Conservation (phyloP, 2,888 invertebrate species). For the Pilophorus perplexus region DNA sequence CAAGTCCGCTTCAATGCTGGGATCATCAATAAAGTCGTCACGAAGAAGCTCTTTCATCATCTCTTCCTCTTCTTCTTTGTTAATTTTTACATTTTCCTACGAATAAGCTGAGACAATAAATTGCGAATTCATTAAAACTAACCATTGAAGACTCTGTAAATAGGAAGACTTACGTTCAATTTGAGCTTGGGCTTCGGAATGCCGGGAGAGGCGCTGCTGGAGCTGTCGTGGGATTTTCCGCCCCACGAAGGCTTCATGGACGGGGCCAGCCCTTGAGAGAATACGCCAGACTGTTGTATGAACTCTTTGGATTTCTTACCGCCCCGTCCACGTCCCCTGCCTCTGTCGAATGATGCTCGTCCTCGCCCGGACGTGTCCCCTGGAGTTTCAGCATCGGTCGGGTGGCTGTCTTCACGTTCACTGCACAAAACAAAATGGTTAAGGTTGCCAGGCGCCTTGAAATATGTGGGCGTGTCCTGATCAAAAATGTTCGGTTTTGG, state of each 20-base stretch:
- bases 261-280: constrained; percentile 46
- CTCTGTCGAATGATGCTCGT: constrained; percentile 2
- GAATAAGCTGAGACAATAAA: too few relatives aligned
- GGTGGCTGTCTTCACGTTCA: neutral
- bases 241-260: constrained; percentile 37
- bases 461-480: too few relatives aligned
- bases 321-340: constrained; percentile 16
- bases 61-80: constrained; percentile 47
- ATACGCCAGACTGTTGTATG: constrained; percentile 43
- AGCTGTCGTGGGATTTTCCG: constrained; percentile 18
- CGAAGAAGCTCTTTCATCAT: constrained; percentile 47
- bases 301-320: constrained; percentile 31
- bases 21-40: constrained; percentile 48
- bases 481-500: too few relatives aligned
- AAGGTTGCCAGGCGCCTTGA: too few relatives aligned
- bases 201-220: neutral
- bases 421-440: constrained; percentile 2
- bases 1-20: constrained; percentile 44
- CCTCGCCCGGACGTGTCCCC: neutral
- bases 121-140: too few relatives aligned
- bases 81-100: constrained; percentile 44
- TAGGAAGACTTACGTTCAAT: constrained; percentile 21
- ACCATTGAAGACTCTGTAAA: neutral
- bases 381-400: neutral
- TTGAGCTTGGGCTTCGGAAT: constrained; percentile 22